These are phyloP conservation scores for Amazona vittata DNA, from an alignment of 2,113 vertebrate species.

Conservation along the genomic window DNA sequence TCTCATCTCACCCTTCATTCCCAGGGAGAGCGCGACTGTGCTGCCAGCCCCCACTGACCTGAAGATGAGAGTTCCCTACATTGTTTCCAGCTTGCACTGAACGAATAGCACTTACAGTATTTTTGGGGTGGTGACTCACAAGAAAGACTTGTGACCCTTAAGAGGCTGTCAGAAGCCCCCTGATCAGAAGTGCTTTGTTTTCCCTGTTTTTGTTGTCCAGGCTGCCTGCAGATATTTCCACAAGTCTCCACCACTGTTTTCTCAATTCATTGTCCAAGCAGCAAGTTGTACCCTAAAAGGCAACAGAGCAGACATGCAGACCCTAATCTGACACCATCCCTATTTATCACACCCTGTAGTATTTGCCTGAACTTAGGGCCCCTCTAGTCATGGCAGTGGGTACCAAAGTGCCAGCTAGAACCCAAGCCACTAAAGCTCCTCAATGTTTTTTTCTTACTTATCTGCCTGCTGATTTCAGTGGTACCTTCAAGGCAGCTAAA, in stretches of 20 bases:
- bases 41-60: constrained; percentile 59
- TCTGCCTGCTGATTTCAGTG: background rate
- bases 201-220: background rate
- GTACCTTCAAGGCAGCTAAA: background rate
- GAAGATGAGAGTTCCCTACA: constrained; percentile 72
- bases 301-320: background rate
- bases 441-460: background rate
- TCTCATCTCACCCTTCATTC: constrained; percentile 7
- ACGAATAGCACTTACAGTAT: constrained; percentile 58
- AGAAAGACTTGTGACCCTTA: constrained; percentile 36
- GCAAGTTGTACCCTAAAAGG: background rate
- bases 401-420: background rate
- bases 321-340: background rate
- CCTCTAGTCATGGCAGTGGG: background rate
- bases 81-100: constrained; percentile 72
- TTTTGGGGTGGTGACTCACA: constrained; percentile 67
- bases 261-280: background rate
- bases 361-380: background rate
- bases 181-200: background rate
- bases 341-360: background rate
- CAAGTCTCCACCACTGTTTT: background rate
- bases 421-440: background rate
- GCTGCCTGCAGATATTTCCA: background rate
- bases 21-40: background rate
- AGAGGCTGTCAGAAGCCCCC: constrained; percentile 19